Base-by-base conservation (phyloP, 2,113 vertebrate species). In the Regulus satrapa region DNA sequence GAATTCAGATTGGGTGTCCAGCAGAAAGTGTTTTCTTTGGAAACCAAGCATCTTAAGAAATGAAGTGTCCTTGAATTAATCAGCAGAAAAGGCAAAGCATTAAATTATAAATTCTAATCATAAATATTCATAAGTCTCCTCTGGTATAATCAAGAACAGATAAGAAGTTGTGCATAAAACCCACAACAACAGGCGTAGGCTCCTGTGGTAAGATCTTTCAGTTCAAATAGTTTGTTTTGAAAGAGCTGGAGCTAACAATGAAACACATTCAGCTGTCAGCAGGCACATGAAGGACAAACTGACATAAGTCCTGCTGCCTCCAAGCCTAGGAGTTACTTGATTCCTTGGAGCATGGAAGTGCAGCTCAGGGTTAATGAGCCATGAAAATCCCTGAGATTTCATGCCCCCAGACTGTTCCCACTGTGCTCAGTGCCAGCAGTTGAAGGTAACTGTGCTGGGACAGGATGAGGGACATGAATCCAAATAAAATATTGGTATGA, bases 11-110 rank as follows among this genome's bases (percentile, higher is more conserved):
- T 88, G 94, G 54, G 45, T 95, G 95, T 97, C 96, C 97, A 84
- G 85, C 92, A 88, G 95, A 97, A 97, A 97, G 67, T 83, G n/a
- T 97, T 97, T 97, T 94, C 96, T 97, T 77, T 78, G 95, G 94
- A 93, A 98, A 93, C 62, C 78, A 85, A 82, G 76, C 85, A 95
- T 96, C 95, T 87, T 95, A 96, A 97, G 96, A 97, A 97, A 94
- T 97, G 95, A 97, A 98, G 97, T 97, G 98, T 97, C 97, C 98
- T 98, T 98, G 98, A 98, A 97, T 98, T 98, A 98, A 98, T 98
- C 97, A 98, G 97, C 77, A 96, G 97, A 98, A 98, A 98, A 98
- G 96, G 96, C 96, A 96, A 49, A 94, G 96, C 91, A 96, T 95
- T 98, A 98, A 98, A 98, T 98, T 98, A 98, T 98, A 97, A 98